Base-by-base conservation (phyloP, 1,140 invertebrate genomes). In the Pantala flavescens region DNA sequence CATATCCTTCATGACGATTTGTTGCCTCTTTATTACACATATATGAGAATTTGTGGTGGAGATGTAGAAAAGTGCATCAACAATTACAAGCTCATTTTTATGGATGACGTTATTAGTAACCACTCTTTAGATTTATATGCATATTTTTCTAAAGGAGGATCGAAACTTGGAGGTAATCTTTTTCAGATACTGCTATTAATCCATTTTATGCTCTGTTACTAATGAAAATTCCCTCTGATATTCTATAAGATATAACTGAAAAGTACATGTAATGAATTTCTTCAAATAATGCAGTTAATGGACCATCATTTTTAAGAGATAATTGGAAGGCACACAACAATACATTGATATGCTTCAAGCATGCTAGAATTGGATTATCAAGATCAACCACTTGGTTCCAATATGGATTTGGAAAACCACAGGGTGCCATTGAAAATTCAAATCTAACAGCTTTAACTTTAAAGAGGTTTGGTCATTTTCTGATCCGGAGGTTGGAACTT, bases 1-100 rank as follows among this genome's bases (percentile, higher is more conserved):
- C 86, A 88, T 81, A 82, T 85, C 43, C 78, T 88, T 49, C 86
- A 88, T 80, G 86, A 88, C 80, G 86, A 88, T 78, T 75, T 87
- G 0, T 74, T 88, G 19, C 86, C 86, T 9, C 73, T 86, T 9
- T 83, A 79, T 79, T 73, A 79, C 24, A 85, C 84, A 23, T 78
- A 86, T 28, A 74, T 78, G 19, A 76, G 79, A 16, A 36, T 82
- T 28, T 80, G 80, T 76, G 21, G 14, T 49, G 78, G 82, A 78
- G 55, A 85, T 76, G 70, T 81, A 77, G 23, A 74, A 11, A 23
- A 28, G 7, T 81, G 80, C 76, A 55, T 70, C 70, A 73, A 73
- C 23, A 74, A 75, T 14, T 77, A 77, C 70, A 23, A 36, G 23
- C 43, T 81, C 21, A 63, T 76, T 28, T 79, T 80, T 74, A 14